Base-by-base conservation (phyloP, 35 echinoderm and acorn worm species). In the Apostichopus japonicus region DNA sequence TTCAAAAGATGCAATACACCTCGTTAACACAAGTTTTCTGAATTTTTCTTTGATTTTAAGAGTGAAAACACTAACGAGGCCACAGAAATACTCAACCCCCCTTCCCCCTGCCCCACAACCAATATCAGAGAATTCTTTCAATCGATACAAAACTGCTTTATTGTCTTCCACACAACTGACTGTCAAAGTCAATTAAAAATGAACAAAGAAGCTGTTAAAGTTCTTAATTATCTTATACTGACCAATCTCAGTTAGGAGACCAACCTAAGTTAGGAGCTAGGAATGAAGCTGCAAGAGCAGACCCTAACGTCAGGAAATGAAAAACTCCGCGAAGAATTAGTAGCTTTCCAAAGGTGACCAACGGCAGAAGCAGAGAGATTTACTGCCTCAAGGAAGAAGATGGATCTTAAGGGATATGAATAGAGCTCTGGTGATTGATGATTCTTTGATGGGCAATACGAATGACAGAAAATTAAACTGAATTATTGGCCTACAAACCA, bases 231-330 rank as follows among this genome's bases (percentile, higher is more conserved):
- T 67, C 63, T 67, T 10, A 67, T 67, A 67, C 63, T 19, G 63
- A 19, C 63, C 63, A 67, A 67, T 44, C 63, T 67, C 19, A 67
- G 6, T 14, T 67, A 17, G 63, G 10, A 67, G 4, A 67, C 10
- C 8, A 67, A 67, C 10, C 63, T 67, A 6, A 19, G 63, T 67
- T 67, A 67, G 63, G 63, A 67, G 19, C 11, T 11, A 67, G 63
- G 63, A 67, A 44, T 67, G 63, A 44, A 67, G 63, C 63, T 15
- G 63, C 0, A 67, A 67, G 23, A 79, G 7, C 10, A 44, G 23
- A 44, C 33, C 33, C 33, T 44, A 44, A 1, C 24, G 54, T 83
- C 79, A 83, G 79, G 79, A 83, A 83, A 83, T 83, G 52, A 80
- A 55, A 10, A 67, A 83, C 1, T 83, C 54, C 79, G 33, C 8